Percentiles rank a stretch among this genome's conserved stretches.
phyloP scores from a whole-genome alignment of 2,113 vertebrate species.

The Plecotus auritus region DNA sequence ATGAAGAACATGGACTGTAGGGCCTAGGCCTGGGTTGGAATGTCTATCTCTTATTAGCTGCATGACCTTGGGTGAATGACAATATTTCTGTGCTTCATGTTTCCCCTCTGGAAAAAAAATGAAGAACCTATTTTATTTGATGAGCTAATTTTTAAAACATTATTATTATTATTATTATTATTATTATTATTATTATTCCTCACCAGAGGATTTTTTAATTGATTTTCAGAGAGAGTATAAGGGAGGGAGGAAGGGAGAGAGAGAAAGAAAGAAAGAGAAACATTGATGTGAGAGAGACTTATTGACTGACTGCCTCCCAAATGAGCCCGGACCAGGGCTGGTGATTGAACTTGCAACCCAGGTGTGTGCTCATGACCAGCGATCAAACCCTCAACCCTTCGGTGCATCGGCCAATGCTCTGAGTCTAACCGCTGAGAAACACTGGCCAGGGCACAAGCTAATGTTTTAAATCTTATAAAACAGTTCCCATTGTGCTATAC shows the following conservation, averaged over 20 bases:
- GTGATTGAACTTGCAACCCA: background rate
- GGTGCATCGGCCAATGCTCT: background rate
- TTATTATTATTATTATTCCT: background rate
- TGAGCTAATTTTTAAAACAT: background rate
- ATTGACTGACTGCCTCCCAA: background rate
- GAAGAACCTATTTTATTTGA: background rate
- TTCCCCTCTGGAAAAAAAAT: background rate
- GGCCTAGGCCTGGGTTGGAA: background rate
- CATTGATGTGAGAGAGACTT: background rate
- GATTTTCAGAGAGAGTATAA: background rate
- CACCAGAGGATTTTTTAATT: background rate
- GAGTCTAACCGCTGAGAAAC: background rate
- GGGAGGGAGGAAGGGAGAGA: background rate
- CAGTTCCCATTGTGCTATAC: background rate
- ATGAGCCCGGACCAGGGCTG: background rate
- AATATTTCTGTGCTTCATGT: background rate
- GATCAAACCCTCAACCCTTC: background rate
- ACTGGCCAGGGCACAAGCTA: background rate
- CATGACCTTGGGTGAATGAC: background rate
- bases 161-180: no score
- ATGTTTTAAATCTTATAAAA: background rate
- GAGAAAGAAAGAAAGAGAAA: background rate
- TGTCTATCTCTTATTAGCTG: background rate
- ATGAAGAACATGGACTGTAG: background rate
- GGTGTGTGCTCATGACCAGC: background rate